Evolutionary conservation across 2,113 vertebrate genomes (phyloP), one percentile per base, ranked within the genome.

Genomic region (Trematocara macrostoma): DNA sequence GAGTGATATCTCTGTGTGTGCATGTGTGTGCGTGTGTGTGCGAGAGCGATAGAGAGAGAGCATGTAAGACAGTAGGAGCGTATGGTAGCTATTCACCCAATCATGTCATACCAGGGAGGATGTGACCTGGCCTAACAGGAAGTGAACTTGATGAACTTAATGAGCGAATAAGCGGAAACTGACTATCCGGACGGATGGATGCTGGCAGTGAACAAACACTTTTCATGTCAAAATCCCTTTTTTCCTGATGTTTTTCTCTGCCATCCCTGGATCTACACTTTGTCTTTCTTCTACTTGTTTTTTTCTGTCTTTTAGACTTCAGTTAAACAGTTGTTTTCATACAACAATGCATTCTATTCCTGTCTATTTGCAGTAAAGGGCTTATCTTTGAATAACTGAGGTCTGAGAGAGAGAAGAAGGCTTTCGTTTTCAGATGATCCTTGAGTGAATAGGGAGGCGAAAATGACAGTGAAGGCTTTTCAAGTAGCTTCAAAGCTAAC

Each of bases 61-160:
- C 4, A 4, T 51, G 57, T 51, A 59, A 64, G 45, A 11, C 34
- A 49, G 35, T n/a, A 4, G 61, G 31, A 67, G 31, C 57, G 31
- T 52, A 57, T 23, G 67, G 64, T 80, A 85, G 59, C 81, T 89
- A 45, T 86, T 92, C 81, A 64, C 35, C 88, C 79, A 85, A 74
- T 91, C 90, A 59, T 81, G 55, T 86, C 79, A 64, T 47, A 57
- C 64, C 56, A 45, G 78, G 42, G 55, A 92, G 87, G 69, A 90
- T 87, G 64, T 84, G 90, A 93, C 88, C 89, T 90, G 15, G 38
- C 14, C 79, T 23, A 83, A 71, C 92, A 93, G 91, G 95, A 93
- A 92, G 86, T 89, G 83, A 90, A 93, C 64, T 81, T 7, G 3
- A 1, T 83, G 74, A 90, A 92, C 79, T 84, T 71, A 14, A 11